Evolutionary conservation across 2,113 vertebrate genomes (phyloP).

Genomic region (Vicugna pacos): DNA sequence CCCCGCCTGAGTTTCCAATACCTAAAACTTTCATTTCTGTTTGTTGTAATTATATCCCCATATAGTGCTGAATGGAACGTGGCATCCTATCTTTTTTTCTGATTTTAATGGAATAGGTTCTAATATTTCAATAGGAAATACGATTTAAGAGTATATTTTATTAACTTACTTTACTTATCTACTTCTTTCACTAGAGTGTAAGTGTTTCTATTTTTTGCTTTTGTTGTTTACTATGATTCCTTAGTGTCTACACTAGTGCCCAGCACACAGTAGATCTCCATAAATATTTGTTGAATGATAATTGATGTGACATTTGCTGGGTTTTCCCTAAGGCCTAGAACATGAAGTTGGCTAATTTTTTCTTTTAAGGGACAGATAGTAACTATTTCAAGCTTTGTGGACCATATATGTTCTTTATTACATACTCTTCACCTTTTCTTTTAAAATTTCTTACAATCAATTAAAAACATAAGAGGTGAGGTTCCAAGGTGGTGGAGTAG

Average conservation of each 20-base stretch:
- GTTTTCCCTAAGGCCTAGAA: neutral
- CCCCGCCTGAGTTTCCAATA: accelerated
- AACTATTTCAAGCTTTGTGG: neutral
- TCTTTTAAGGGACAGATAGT: neutral
- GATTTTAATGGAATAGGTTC: neutral
- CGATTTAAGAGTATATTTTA: neutral
- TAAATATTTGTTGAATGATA: neutral
- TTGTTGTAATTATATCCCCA: neutral
- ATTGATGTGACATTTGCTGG: neutral
- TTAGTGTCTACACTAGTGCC: neutral
- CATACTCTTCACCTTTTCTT: neutral
- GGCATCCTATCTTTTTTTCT: neutral
- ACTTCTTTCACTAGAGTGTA: neutral
- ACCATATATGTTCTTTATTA: neutral
- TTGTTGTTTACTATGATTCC: neutral
- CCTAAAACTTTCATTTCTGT: neutral
- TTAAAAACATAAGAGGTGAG: neutral
- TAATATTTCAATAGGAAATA: slow-evolving; percentile 1
- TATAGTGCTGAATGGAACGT: neutral
- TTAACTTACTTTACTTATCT: neutral
- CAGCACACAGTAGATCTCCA: neutral
- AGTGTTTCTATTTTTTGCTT: neutral
- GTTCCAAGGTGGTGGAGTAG: too few relatives aligned
- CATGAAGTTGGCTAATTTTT: neutral
- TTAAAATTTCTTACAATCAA: neutral